These are phyloP conservation scores for Athene cunicularia DNA, from an alignment of 2,113 vertebrate genomes.

Conservation along the genomic window DNA sequence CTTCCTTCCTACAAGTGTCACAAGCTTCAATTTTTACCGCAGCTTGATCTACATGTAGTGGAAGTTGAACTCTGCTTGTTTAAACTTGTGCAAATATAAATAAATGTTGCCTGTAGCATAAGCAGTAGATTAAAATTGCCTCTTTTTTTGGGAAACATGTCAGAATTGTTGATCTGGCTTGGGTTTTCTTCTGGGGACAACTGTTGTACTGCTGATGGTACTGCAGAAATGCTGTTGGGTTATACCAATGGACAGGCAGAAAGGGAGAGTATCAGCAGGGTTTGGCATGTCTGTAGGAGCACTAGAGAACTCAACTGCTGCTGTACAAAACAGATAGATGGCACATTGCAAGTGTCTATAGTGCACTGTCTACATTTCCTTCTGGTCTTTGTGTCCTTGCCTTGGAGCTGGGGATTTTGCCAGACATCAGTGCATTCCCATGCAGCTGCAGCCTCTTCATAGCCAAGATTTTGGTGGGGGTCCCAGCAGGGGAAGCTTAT, in stretches of 20 bases:
- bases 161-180: not conserved
- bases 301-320: not conserved
- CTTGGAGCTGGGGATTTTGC: not conserved
- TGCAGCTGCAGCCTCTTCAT: not conserved
- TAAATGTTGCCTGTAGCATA: not conserved
- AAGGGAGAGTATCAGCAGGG: not conserved
- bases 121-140: not conserved
- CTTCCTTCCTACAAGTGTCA: not conserved
- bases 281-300: not conserved
- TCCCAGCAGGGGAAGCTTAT: not conserved
- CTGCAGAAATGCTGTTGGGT: not conserved
- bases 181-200: not conserved
- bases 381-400: not conserved
- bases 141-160: not conserved
- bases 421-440: not conserved
- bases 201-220: not conserved
- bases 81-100: not conserved
- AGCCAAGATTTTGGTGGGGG: not conserved
- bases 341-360: not conserved
- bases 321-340: not conserved
- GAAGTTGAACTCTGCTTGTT: not conserved
- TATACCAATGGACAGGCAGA: not conserved
- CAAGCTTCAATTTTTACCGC: not conserved
- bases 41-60: not conserved
- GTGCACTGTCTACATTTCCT: not conserved